Percentiles rank a stretch among this genome's conserved stretches.
These are phyloP conservation scores for Holacanthella duospinosa DNA, from an alignment of 2,888 invertebrate genomes.

Conservation along the genomic window DNA sequence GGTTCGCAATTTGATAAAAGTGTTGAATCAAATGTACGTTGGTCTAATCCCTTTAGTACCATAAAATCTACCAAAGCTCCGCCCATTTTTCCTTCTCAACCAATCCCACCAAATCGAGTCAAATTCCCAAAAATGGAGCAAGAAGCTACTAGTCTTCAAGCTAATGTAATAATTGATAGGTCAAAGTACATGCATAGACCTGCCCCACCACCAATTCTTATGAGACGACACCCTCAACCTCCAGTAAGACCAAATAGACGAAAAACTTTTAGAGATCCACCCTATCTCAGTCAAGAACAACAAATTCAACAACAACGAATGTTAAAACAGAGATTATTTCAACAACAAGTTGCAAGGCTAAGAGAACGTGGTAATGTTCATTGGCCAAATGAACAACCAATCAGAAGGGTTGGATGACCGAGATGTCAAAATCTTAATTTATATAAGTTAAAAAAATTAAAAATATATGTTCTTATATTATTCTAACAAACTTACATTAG, in stretches of 20 bases:
- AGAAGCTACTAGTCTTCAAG: constrained; percentile 3
- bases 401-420: constrained; percentile 6
- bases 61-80: constrained; percentile 8
- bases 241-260: constrained; percentile 7
- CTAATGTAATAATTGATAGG: constrained; percentile 23
- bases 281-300: neutral
- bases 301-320: neutral
- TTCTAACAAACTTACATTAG: no score
- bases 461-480: no score
- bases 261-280: constrained; percentile 10
- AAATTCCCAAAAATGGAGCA: constrained; percentile 27
- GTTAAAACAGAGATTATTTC: neutral
- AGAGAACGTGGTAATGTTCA: constrained; percentile 18
- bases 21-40: neutral
- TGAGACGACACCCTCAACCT: constrained; percentile 30
- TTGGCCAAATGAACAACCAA: constrained; percentile 23
- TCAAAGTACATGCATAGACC: constrained; percentile 31
- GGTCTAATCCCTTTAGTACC: neutral
- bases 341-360: neutral
- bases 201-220: constrained; percentile 33
- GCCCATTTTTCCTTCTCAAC: constrained; percentile 19
- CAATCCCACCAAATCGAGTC: constrained; percentile 17
- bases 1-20: neutral
- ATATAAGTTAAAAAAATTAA: neutral
- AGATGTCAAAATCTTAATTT: neutral